Base-by-base conservation (phyloP, 1,140 invertebrate genomes). In the Cheumatopsyche charites region DNA sequence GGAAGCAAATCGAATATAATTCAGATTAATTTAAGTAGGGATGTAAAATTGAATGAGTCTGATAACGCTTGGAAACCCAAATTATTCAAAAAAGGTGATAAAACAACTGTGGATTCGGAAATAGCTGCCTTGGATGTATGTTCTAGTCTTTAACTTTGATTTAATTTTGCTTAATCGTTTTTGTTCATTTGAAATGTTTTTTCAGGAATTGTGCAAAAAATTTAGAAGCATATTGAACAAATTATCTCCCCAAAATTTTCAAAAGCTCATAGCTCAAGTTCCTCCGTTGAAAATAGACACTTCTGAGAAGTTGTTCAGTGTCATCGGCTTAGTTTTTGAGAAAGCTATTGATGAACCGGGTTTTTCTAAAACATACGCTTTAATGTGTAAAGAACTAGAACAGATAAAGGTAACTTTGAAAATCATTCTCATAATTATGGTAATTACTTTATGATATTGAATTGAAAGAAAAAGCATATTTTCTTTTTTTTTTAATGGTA, bases 261-360 rank as follows among this genome's bases (percentile, higher is more conserved):
- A 91, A 41, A 92, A 89, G 1, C 82, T 98, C 29, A 85, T 96
- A 1, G 86, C 88, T 19, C 92, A 94, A 84, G 89, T 97, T 26
- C 86, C 90, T 67, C 77, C 84, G 12, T 83, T 98, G 12, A 85
- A 90, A 67, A 95, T 98, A 67, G 90, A 96, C 80, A 93, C 89
- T 2, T 88, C 88, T 62, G 90, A 92, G 36, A 87, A 92, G 76
- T 82, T 98, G 26, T 86, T 90, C 73, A 91, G 90, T 71, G 92
- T 97, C 11, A 96, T 97, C 77, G 88, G 94, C 80, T 86, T 98
- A 67, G 91, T 98, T 1, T 98, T 98, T 84, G 94, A 97, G 79
- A 98, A 97, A 83, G 96, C 96, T 36, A 90, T 98, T 25, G 92
- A 96, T 84, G 96, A 98, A 80, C 96, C 95, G 1, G 92, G 90